A percentile compares a stretch with the other conserved stretches of the same genome.
Conservation (phyloP, 2,888 invertebrate genomes). For the Rotaria socialis region DNA sequence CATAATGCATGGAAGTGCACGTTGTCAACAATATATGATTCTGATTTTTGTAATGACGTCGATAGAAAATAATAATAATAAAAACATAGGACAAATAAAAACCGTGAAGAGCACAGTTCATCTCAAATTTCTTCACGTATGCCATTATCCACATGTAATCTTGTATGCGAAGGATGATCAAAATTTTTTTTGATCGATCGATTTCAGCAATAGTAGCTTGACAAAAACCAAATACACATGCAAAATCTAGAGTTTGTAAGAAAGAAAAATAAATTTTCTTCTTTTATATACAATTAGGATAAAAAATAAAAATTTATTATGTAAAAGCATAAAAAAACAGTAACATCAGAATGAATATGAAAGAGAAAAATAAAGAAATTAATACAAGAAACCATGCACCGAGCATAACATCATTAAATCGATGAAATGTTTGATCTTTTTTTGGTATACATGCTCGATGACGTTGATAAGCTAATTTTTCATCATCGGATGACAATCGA, state of each 20-base stretch:
- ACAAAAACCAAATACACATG: no score
- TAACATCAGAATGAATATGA: neutral
- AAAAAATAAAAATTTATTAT: neutral
- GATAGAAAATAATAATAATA: neutral
- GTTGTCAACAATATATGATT: neutral
- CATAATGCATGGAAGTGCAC: neutral
- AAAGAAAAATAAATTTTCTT: no score
- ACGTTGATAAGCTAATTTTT: constrained; percentile 2
- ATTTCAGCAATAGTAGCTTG: no score
- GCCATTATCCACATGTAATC: no score
- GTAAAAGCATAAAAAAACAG: neutral
- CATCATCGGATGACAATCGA: neutral
- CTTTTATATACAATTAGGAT: no score
- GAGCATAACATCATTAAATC: neutral
- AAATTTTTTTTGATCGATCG: no score
- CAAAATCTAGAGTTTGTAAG: no score
- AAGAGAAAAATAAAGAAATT: neutral
- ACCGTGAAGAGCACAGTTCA: no score
- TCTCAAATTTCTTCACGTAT: no score
- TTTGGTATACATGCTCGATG: neutral
- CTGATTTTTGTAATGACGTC: neutral
- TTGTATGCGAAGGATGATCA: no score
- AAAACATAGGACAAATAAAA: no score
- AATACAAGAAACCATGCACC: neutral
- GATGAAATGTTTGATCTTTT: neutral